Evolutionary conservation across 2,888 invertebrate species (phyloP), one percentile per base, ranked within the genome.

Genomic region (Drosophila helvetica): DNA sequence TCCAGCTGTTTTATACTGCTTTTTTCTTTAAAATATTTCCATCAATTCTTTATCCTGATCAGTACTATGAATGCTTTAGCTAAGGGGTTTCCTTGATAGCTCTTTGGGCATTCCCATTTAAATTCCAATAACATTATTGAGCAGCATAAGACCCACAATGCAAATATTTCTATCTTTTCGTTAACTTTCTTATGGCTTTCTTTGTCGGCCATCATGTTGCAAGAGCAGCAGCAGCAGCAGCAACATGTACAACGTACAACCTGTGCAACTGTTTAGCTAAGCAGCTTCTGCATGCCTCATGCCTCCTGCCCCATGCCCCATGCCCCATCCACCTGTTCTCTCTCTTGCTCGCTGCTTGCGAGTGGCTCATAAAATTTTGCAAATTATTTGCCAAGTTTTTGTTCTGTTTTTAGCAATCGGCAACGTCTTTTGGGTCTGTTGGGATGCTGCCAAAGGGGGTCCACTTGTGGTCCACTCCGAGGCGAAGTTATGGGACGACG

Each of bases 311-410:
- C 0, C 38, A 5, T 27, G 12, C 15, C 5, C 0, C 38, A 5
- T 38, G 15, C 38, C 17, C 22, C 19, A 17, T 10, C 19, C 57
- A 22, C 12, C 15, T 3, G n/a, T 12, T 30, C 51, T 47, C n/a
- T 27, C 12, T 12, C 17, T n/a, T 2, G 4, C 22, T 22, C 22
- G 22, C 22, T 22, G 27, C 33, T 59, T 25, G 27, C 47, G 55
- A 73, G 74, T 73, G 79, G 76, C 86, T 74, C 85, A 71, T 85
- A 85, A 85, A 85, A 85, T 65, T 79, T 86, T 75, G 80, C 78
- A 85, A 77, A 83, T 85, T 87, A 85, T 85, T 87, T 80, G 79
- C 86, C 68, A 83, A 78, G 73, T 86, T 83, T 86, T 80, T 79
- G 52, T 58, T 59, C 52, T 50, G 59, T 55, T 57, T 64, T 64